phyloP scores from a whole-genome alignment of 2,888 invertebrate genomes.

The Apotomis betuletana region DNA sequence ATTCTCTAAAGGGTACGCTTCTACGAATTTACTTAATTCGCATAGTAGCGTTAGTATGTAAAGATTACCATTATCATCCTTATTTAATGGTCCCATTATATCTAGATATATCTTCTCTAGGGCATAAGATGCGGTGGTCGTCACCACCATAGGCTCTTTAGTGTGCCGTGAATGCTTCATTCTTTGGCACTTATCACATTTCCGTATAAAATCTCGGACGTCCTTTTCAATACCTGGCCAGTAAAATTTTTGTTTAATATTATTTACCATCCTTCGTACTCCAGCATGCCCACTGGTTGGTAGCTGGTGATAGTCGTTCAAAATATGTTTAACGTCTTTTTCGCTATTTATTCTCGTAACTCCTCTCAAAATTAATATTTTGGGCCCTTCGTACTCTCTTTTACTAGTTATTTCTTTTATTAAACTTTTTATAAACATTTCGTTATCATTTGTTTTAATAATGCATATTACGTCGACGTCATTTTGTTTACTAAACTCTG shows the following conservation, averaged over 20 bases:
- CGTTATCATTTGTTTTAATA: slow-evolving; percentile 1
- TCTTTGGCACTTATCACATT: too few relatives aligned
- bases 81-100: too few relatives aligned
- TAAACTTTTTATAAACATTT: slow-evolving; percentile 3
- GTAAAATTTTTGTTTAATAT: slow-evolving; percentile 13
- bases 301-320: slow-evolving; percentile 10
- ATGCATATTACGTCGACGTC: slow-evolving; percentile 2
- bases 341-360: not conserved
- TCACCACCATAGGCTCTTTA: too few relatives aligned
- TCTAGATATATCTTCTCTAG: too few relatives aligned
- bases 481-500: not conserved
- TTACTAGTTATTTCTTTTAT: slow-evolving; percentile 1
- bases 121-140: too few relatives aligned
- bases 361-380: slow-evolving; percentile 1
- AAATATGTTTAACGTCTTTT: not conserved
- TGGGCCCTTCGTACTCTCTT: not conserved
- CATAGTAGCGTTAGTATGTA: too few relatives aligned
- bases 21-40: too few relatives aligned
- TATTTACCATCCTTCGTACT: slow-evolving; percentile 11
- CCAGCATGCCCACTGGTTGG: slow-evolving; percentile 31
- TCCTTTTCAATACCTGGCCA: slow-evolving; percentile 28
- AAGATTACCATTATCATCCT: too few relatives aligned
- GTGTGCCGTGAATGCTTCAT: too few relatives aligned
- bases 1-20: too few relatives aligned
- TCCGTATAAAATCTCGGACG: slow-evolving; percentile 10